Base-by-base conservation (phyloP, 2,113 vertebrate genomes). In the Corythaixoides concolor region DNA sequence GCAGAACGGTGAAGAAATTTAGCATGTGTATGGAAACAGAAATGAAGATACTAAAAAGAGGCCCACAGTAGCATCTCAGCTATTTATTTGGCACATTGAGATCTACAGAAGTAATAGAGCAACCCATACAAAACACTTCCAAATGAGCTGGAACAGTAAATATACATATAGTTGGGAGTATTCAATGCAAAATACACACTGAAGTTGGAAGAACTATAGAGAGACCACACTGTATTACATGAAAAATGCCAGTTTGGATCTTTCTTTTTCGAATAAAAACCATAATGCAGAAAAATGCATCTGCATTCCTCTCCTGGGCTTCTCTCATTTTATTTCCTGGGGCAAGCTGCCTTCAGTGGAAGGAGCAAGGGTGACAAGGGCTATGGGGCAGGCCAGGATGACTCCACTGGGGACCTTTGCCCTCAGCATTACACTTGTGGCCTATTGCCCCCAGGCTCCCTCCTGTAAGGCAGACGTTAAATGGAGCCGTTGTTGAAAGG, bases 261-360 rank as follows among this genome's bases (percentile, higher is more conserved):
- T 39, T 21, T 77, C 37, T 64, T 18, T 88, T 8, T 52, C 0
- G 0, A 80, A 6, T 52, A 66, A 88, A 69, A 39, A 1, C 5
- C 1, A 0, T n/a, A 62, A 55, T 4, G 33, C 30, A 35, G 55
- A 81, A 88, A 75, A 79, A n/a, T 7, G 4, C 11, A 64, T 23
- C 30, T 70, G 12, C 2, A 23, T 56, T 94, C 20, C 7, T 69
- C 22, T 63, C 21, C 21, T 13, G 30, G 60, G 15, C 10, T 89
- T 35, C 13, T 83, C 7, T 11, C 32, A 14, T 15, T 69, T 92
- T 70, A 56, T 74, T 58, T 92, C 33, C 24, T 72, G 72, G 35
- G 16, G 11, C 18, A 88, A 17, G 15, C 23, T 93, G 76, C 59
- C 55, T 89, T 72, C 28, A 63, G 52, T 64, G 53, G 89, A 94